These are phyloP conservation scores for Pararge aegeria DNA, from an alignment of 1,140 invertebrate genomes.

Conservation along the genomic window DNA sequence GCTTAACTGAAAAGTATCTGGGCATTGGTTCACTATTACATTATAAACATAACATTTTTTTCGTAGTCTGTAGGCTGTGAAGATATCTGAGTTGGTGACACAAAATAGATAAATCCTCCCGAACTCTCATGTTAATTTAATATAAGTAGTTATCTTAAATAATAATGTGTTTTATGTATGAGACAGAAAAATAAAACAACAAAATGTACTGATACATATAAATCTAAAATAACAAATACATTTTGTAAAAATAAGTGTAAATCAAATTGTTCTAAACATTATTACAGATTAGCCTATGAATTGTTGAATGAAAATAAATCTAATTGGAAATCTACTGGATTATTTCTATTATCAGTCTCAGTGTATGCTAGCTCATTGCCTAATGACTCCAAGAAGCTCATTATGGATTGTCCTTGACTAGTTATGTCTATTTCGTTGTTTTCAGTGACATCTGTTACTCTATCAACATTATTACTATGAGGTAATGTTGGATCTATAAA, in stretches of 20 bases:
- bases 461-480: conserved; percentile 42
- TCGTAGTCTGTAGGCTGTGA: too few species aligned
- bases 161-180: background rate
- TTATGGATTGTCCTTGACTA: conserved; percentile 52
- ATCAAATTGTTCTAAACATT: conserved; percentile 26
- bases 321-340: conserved; percentile 59
- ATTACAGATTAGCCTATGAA: conserved; percentile 31
- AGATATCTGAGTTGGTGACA: too few species aligned
- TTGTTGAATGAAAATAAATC: conserved; percentile 68
- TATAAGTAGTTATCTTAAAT: too few species aligned
- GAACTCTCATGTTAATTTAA: too few species aligned
- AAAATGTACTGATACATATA: conserved; percentile 6
- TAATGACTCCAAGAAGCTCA: conserved; percentile 65
- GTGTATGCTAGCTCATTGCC: conserved; percentile 56
- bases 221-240: conserved; percentile 14
- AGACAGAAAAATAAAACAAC: conserved; percentile 9
- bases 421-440: conserved; percentile 32
- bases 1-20: too few species aligned
- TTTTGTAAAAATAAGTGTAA: conserved; percentile 22
- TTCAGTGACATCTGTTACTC: conserved; percentile 20
- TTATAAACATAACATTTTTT: too few species aligned
- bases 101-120: too few species aligned
- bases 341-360: conserved; percentile 59
- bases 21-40: too few species aligned
- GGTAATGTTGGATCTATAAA: conserved; percentile 50